Conservation (phyloP, 2,888 invertebrate species). For the Parochlus steinenii region DNA sequence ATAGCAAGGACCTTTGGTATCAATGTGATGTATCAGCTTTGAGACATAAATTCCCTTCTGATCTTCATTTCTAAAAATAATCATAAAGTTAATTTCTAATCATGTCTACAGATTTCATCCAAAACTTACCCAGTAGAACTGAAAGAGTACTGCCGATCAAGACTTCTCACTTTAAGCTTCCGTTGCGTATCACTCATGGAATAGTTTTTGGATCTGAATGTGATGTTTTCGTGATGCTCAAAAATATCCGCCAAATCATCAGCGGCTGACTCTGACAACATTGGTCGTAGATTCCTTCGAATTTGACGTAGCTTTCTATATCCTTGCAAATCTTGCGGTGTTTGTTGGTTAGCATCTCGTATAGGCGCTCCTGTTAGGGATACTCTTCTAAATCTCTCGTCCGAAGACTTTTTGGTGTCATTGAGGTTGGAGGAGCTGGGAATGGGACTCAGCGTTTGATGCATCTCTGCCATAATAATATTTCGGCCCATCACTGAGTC, state of each 20-base stretch:
- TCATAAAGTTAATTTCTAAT: not conserved
- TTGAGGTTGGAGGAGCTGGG: conserved; percentile 64
- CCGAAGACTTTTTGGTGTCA: conserved; percentile 29
- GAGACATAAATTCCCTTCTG: conserved; percentile 26
- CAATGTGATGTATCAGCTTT: conserved; percentile 25
- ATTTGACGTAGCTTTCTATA: conserved; percentile 55
- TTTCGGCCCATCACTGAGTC: conserved; percentile 52
- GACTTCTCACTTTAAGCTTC: conserved; percentile 25
- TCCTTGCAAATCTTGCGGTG: conserved; percentile 59
- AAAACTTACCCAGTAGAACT: conserved; percentile 11
- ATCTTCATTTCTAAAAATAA: conserved; percentile 21
- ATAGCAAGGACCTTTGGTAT: conserved; percentile 28
- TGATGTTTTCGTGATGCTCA: conserved; percentile 20
- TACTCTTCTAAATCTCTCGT: conserved; percentile 21
- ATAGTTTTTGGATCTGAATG: conserved; percentile 21
- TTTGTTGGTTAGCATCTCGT: conserved; percentile 34
- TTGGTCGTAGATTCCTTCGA: conserved; percentile 47
- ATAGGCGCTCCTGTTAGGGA: conserved; percentile 23
- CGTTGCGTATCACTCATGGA: conserved; percentile 25
- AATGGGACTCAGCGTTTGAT: conserved; percentile 71
- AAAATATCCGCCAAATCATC: conserved; percentile 37
- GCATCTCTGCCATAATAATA: conserved; percentile 36
- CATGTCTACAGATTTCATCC: not conserved
- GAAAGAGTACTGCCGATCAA: conserved; percentile 25
- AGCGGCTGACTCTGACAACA: conserved; percentile 44